Evolutionary conservation across 2,888 invertebrate species (phyloP).

Genomic region (Phaonia tiefii): DNA sequence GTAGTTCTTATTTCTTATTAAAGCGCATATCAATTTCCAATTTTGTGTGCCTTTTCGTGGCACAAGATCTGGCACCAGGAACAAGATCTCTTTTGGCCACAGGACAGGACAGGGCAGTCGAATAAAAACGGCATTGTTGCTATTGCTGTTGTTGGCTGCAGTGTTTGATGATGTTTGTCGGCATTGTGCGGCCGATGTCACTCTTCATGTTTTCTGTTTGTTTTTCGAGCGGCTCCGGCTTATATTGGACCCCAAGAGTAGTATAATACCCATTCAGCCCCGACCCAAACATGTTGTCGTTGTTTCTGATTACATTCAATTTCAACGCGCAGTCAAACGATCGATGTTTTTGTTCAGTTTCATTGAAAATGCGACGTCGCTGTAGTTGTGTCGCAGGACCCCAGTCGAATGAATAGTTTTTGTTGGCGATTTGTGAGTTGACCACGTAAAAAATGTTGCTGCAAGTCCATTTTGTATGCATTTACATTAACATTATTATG

Average conservation of each 20-base stretch:
- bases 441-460: slow-evolving; percentile 59
- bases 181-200: slow-evolving; percentile 37
- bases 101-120: slow-evolving; percentile 33
- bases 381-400: too few relatives aligned
- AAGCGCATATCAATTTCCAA: slow-evolving; percentile 63
- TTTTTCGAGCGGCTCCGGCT: too few relatives aligned
- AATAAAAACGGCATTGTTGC: slow-evolving; percentile 44
- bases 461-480: slow-evolving; percentile 78
- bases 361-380: slow-evolving; percentile 28
- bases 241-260: too few relatives aligned
- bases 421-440: slow-evolving; percentile 16
- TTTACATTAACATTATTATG: slow-evolving; percentile 80
- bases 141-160: too few relatives aligned
- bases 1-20: slow-evolving; percentile 67
- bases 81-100: slow-evolving; percentile 29
- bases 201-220: slow-evolving; percentile 41
- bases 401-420: slow-evolving; percentile 8
- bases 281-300: slow-evolving; percentile 45
- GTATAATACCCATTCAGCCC: slow-evolving; percentile 48
- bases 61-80: slow-evolving; percentile 22
- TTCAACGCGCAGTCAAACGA: slow-evolving; percentile 39
- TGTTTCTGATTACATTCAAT: slow-evolving; percentile 54
- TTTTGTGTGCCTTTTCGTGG: slow-evolving; percentile 4
- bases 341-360: slow-evolving; percentile 71
- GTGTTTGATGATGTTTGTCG: slow-evolving; percentile 38